These are phyloP conservation scores for Lamellibrachia luymesi DNA, from an alignment of 1,140 invertebrate species.

Conservation along the genomic window DNA sequence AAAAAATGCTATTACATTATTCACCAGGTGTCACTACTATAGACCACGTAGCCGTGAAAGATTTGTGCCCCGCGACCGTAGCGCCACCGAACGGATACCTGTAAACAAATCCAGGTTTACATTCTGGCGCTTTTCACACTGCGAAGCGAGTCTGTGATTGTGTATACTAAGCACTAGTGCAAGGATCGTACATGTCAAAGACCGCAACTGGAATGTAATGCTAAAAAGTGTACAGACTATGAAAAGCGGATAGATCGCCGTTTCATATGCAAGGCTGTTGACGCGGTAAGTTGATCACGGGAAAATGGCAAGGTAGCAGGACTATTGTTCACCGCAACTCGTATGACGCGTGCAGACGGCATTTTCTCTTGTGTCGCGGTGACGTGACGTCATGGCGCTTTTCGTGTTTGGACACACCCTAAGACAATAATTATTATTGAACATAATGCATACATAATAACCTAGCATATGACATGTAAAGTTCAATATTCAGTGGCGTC, in stretches of 20 bases:
- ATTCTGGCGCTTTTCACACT: not conserved
- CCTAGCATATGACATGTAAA: not conserved
- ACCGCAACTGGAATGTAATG: not conserved
- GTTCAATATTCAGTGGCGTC: not conserved
- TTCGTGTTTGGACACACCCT: not conserved
- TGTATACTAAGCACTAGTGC: not conserved
- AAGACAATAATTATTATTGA: not conserved
- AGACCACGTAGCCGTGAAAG: not conserved
- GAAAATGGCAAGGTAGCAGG: not conserved
- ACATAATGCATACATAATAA: not conserved
- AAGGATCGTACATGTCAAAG: not conserved
- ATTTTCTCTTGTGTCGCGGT: not conserved
- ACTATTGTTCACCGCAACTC: not conserved
- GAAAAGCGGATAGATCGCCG: not conserved
- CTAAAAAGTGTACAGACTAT: not conserved
- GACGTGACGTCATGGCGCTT: not conserved
- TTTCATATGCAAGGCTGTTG: not conserved
- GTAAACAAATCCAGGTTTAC: not conserved
- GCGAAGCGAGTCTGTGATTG: not conserved
- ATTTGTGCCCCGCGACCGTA: not conserved
- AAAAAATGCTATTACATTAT: not conserved
- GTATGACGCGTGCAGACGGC: not conserved
- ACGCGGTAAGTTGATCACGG: not conserved
- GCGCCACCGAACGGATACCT: not conserved
- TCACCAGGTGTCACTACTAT: not conserved